Percentiles rank a stretch among this genome's conserved stretches.
phyloP scores from a whole-genome alignment of 2,797 vertebrate species.

The Stomatorhinus walkeri region DNA sequence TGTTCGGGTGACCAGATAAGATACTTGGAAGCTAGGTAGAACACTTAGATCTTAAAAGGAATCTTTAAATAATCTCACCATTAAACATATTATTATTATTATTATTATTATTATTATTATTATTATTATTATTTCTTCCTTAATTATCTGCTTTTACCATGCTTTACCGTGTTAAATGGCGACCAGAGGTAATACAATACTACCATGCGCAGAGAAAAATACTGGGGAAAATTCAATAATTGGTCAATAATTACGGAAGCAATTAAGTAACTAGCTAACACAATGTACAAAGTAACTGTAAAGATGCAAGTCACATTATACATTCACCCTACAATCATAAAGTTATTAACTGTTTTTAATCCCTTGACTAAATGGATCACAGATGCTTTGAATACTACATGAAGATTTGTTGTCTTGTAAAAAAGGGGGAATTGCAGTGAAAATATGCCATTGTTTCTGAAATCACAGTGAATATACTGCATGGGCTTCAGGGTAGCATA shows the following conservation, averaged over 20 bases:
- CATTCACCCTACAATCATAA: not conserved
- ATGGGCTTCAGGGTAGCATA: not conserved
- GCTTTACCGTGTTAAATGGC: not conserved
- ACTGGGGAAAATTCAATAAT: not conserved
- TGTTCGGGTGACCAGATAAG: not conserved
- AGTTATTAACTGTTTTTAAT: not conserved
- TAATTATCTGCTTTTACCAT: not conserved
- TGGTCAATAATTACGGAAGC: not conserved
- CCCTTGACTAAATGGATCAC: not conserved
- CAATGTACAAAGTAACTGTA: not conserved
- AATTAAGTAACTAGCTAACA: not conserved
- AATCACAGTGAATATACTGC: not conserved
- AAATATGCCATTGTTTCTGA: not conserved
- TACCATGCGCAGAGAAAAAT: not conserved
- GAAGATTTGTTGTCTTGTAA: not conserved
- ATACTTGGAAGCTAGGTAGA: not conserved
- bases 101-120: not conserved
- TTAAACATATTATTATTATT: not conserved
- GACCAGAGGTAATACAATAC: not conserved
- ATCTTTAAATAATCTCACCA: not conserved
- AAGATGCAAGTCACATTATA: not conserved
- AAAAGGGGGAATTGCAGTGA: not conserved
- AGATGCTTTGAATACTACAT: not conserved
- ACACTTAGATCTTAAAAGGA: not conserved
- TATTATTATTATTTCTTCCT: not conserved